phyloP scores from a whole-genome alignment of 2,888 invertebrate genomes.

The Lottia gigantea region DNA sequence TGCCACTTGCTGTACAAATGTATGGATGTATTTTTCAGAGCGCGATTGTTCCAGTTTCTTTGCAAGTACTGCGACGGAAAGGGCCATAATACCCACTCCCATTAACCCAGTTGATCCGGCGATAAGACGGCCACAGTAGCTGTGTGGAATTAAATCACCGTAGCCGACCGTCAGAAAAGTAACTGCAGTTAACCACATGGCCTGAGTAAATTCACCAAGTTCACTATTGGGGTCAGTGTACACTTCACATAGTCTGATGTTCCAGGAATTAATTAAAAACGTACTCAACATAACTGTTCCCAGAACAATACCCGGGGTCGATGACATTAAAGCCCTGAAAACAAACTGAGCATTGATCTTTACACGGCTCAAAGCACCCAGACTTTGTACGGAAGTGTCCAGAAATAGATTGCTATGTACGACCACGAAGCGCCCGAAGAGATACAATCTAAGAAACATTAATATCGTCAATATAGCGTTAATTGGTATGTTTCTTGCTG shows the following conservation, averaged over 20 bases:
- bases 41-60: slow-evolving; percentile 56
- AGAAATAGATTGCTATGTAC: slow-evolving; percentile 54
- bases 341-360: slow-evolving; percentile 58
- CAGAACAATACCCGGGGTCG: slow-evolving; percentile 48
- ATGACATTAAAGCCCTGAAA: slow-evolving; percentile 54
- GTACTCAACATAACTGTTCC: slow-evolving; percentile 49
- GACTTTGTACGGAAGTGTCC: slow-evolving; percentile 57
- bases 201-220: slow-evolving; percentile 43
- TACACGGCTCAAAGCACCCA: slow-evolving; percentile 55
- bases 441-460: slow-evolving; percentile 55
- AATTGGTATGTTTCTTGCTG: slow-evolving; percentile 39
- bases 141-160: slow-evolving; percentile 55
- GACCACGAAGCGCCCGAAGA: slow-evolving; percentile 50
- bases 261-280: slow-evolving; percentile 52
- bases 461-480: slow-evolving; percentile 53
- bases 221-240: slow-evolving; percentile 43
- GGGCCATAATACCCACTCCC: slow-evolving; percentile 58
- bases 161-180: slow-evolving; percentile 58
- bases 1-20: slow-evolving; percentile 51
- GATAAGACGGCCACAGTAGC: slow-evolving; percentile 53
- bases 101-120: slow-evolving; percentile 52
- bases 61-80: slow-evolving; percentile 55
- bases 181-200: slow-evolving; percentile 57
- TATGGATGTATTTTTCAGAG: slow-evolving; percentile 53
- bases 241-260: slow-evolving; percentile 51